These are phyloP conservation scores for Hymenopus coronatus DNA, from an alignment of 2,888 invertebrate genomes.

Conservation along the genomic window DNA sequence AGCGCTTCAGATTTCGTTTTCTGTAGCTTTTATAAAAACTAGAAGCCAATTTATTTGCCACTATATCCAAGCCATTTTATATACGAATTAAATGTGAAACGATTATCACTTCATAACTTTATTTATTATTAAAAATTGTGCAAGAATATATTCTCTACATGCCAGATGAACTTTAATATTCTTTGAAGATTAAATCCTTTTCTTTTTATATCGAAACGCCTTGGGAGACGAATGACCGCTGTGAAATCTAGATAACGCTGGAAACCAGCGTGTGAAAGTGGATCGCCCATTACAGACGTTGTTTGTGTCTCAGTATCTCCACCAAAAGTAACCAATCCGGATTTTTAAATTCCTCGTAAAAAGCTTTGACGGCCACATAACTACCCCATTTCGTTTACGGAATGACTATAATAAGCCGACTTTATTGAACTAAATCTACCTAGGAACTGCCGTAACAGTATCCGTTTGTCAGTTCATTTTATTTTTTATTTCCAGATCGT, in stretches of 20 bases:
- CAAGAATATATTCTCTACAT: no score
- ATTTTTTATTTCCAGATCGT: background rate
- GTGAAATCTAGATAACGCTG: background rate
- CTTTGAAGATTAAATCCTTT: no score
- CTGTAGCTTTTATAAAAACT: no score
- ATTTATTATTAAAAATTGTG: no score
- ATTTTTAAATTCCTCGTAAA: conserved; percentile 6
- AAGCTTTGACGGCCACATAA: background rate
- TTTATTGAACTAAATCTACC: conserved; percentile 14
- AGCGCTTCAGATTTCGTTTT: no score
- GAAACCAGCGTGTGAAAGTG: background rate
- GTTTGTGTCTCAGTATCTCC: background rate
- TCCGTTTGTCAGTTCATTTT: background rate
- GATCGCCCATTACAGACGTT: background rate
- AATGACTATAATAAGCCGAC: conserved; percentile 4
- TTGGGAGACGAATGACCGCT: background rate
- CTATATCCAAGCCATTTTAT: no score
- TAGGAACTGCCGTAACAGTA: background rate
- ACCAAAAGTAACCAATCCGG: background rate
- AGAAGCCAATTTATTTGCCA: no score
- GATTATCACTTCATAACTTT: no score
- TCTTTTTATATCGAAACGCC: background rate
- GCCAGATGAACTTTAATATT: no score
- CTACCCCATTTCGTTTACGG: background rate
- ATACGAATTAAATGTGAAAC: no score